Conservation (phyloP, 30 jellyfish, hydroid and myxozoan genomes). For the Aurelia sp. region DNA sequence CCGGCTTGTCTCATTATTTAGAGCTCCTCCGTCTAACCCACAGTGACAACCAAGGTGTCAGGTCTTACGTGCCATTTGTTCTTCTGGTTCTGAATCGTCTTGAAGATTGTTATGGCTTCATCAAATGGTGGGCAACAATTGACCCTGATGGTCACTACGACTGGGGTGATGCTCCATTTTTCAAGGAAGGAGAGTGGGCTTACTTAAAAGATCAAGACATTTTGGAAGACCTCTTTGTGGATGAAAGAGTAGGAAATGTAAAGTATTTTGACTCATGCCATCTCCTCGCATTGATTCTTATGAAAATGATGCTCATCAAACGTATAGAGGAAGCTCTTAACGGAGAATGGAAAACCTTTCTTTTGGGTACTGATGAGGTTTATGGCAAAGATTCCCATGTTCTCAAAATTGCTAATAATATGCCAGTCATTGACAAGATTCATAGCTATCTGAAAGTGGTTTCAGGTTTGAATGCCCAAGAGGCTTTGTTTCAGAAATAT, state of each 20-base stretch:
- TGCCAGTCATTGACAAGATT: constrained; percentile 18
- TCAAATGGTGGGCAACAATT: constrained; percentile 53
- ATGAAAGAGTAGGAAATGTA: neutral
- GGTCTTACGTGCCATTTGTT: constrained; percentile 21
- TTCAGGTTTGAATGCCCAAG: constrained; percentile 1
- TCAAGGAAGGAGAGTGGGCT: neutral
- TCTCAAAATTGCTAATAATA: constrained; percentile 6
- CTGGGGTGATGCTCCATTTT: neutral
- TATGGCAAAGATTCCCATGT: constrained; percentile 42
- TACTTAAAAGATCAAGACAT: constrained; percentile 9
- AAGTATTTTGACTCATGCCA: neutral
- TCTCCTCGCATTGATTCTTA: constrained; percentile 6
- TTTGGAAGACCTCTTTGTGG: constrained; percentile 5
- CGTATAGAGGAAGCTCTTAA: neutral
- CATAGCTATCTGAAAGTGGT: neutral
- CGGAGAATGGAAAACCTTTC: neutral
- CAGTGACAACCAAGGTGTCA: constrained; percentile 44
- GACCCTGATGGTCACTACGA: neutral
- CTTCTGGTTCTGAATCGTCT: constrained; percentile 12
- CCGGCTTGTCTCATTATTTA: constrained; percentile 15
- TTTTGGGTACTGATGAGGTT: constrained; percentile 11
- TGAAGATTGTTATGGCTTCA: constrained; percentile 27
- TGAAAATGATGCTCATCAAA: neutral
- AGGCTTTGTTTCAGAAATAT: neutral
- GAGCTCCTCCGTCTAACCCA: constrained; percentile 21